Base-by-base conservation (phyloP, 2,113 vertebrate species). In the Rhadina sibilatrix region DNA sequence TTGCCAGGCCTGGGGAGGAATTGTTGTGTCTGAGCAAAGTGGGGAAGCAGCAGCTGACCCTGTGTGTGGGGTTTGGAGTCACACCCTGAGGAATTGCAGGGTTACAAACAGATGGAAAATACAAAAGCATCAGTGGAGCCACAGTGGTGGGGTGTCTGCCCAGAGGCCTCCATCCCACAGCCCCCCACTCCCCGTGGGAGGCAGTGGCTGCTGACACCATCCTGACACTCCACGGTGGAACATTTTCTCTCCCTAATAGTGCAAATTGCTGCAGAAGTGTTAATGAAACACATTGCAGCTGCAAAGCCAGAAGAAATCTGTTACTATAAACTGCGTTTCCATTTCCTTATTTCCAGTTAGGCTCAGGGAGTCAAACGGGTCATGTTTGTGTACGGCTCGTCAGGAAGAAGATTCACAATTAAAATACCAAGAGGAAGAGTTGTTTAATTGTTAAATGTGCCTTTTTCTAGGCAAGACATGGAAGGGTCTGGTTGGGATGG, bases 211-310 rank as follows among this genome's bases (percentile, higher is more conserved):
- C 0, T 64, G 53, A 68, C 66, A 23, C 90, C 46, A 1, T 30
- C 37, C 1, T 5, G 4, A 9, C 4, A 3, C 80, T 8, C 59
- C 64, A 1, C 6, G 1, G 2, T 5, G 25, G 4, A 5, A 7
- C 35, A 2, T 77, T 19, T 24, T 25, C 53, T 54, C 44, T 47
- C 64, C 79, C 79, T 81, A 78, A 81, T 25, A 49, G 85, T 53
- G 87, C 79, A 88, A 61, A 92, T 37, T 75, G 90, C 94, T 81
- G 76, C 75, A 24, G 64, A 27, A 95, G 90, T 33, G 92, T 80
- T 96, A 94, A 93, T 93, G 95, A 88, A 95, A 97, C 93, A 90
- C 82, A 2, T 78, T 24, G 44, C 71, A 57, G 46, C 85, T 37
- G 83, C 27, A 83, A 77, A 80, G 28, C 1, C 24, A 66, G 71